A percentile compares a stretch with the other conserved stretches of the same genome.
These are phyloP conservation scores for Coecobrya sp. DNA, from an alignment of 2,888 invertebrate species.

Conservation along the genomic window DNA sequence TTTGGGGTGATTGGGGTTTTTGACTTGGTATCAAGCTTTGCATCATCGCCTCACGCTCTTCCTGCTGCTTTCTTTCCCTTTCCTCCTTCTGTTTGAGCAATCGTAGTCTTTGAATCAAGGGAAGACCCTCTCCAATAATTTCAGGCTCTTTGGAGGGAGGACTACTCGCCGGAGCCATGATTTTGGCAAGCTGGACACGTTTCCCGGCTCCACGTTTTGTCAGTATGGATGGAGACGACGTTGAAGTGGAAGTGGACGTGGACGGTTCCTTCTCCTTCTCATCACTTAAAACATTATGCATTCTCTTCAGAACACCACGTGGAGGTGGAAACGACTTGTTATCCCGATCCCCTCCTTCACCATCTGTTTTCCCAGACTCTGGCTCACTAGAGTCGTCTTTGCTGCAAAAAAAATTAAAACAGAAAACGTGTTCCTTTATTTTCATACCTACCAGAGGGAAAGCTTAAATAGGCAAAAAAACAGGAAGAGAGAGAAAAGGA, in stretches of 20 bases:
- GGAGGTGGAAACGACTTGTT: conserved; percentile 83
- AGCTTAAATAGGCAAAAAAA: too few species aligned
- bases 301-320: conserved; percentile 91
- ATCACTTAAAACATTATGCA: conserved; percentile 91
- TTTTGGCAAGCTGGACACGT: conserved; percentile 76
- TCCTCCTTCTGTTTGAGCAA: conserved; percentile 95
- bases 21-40: conserved; percentile 87
- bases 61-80: conserved; percentile 87
- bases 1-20: conserved; percentile 84
- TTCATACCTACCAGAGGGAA: too few species aligned
- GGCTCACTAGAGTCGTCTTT: conserved; percentile 86
- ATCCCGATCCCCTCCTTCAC: conserved; percentile 39
- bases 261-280: conserved; percentile 84
- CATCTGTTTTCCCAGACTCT: conserved; percentile 82
- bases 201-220: conserved; percentile 70
- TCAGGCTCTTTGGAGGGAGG: conserved; percentile 80
- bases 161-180: conserved; percentile 45
- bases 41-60: conserved; percentile 89
- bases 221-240: conserved; percentile 82
- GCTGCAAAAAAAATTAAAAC: conserved; percentile 67
- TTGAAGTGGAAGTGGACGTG: conserved; percentile 83
- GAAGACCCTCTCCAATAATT: conserved; percentile 95
- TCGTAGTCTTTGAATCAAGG: conserved; percentile 92
- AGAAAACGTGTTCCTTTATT: too few species aligned
- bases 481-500: too few species aligned